phyloP scores from a whole-genome alignment of 2,797 vertebrate genomes.

The Threskiornis aethiopicus region DNA sequence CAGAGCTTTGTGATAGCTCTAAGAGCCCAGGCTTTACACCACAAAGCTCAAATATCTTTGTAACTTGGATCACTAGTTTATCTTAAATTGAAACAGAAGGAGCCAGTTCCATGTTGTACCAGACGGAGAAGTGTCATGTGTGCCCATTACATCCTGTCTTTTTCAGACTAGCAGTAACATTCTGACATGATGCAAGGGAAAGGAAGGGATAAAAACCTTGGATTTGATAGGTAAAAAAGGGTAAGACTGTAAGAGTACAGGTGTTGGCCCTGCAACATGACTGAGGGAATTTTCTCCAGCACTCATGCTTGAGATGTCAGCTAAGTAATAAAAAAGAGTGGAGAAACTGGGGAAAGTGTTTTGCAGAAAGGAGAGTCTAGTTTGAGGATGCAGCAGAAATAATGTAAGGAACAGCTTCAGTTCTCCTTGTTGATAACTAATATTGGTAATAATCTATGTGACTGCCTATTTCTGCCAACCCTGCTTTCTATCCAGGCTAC shows the following conservation, averaged over 20 bases:
- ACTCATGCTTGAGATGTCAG: neutral
- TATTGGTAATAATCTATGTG: neutral
- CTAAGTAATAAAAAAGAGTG: neutral
- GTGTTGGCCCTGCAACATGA: neutral
- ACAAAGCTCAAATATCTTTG: neutral
- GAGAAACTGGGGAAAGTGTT: neutral
- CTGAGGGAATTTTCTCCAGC: neutral
- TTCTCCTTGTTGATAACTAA: neutral
- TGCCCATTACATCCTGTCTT: neutral
- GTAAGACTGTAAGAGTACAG: neutral
- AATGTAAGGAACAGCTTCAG: neutral
- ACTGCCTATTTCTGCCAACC: constrained; percentile 20
- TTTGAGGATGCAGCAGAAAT: neutral
- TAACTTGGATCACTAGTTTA: neutral
- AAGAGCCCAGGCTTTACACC: neutral
- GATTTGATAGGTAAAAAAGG: neutral
- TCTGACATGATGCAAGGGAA: neutral
- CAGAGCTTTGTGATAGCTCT: neutral
- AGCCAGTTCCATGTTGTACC: neutral
- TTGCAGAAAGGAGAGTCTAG: neutral
- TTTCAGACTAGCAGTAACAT: neutral
- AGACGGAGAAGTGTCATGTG: neutral
- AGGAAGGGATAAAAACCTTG: neutral
- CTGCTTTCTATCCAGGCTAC: neutral
- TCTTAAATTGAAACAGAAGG: neutral